Conservation (phyloP, 2,888 invertebrate genomes). For the Tortrix viridana region DNA sequence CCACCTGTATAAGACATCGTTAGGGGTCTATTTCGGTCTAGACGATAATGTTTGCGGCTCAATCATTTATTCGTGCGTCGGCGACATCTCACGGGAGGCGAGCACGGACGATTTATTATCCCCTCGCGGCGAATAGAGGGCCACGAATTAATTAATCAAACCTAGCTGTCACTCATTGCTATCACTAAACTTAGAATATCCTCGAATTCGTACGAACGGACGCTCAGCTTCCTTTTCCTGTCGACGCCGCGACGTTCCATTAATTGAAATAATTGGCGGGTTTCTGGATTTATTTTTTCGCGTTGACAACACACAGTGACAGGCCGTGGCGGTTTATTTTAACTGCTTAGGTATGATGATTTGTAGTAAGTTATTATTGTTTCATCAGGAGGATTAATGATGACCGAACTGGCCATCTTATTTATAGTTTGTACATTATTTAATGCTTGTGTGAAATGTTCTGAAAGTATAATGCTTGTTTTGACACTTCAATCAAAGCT, state of each 20-base stretch:
- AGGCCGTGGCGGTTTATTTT: constrained; percentile 42
- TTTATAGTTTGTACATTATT: neutral
- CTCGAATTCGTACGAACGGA: constrained; percentile 47
- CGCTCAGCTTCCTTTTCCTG: constrained; percentile 77
- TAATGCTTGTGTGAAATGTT: neutral
- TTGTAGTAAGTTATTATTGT: constrained; percentile 24
- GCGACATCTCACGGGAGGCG: constrained; percentile 81
- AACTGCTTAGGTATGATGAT: constrained; percentile 35
- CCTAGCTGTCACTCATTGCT: constrained; percentile 77
- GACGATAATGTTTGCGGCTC: constrained; percentile 74
- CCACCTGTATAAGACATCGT: constrained; percentile 80
- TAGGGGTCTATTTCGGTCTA: constrained; percentile 77
- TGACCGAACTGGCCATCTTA: neutral
- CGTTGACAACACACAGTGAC: constrained; percentile 69
- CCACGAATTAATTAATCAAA: constrained; percentile 82
- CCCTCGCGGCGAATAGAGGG: constrained; percentile 67
- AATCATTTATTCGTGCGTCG: constrained; percentile 78
- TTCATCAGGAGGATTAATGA: constrained; percentile 16
- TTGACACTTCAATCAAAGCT: neutral
- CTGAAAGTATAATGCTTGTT: neutral
- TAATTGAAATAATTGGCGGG: constrained; percentile 82
- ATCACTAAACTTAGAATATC: constrained; percentile 71
- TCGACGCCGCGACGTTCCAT: constrained; percentile 73
- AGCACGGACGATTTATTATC: constrained; percentile 79
- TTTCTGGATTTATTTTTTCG: constrained; percentile 68